These are phyloP conservation scores for Ischnura elegans DNA, from an alignment of 2,888 invertebrate species.

Conservation along the genomic window DNA sequence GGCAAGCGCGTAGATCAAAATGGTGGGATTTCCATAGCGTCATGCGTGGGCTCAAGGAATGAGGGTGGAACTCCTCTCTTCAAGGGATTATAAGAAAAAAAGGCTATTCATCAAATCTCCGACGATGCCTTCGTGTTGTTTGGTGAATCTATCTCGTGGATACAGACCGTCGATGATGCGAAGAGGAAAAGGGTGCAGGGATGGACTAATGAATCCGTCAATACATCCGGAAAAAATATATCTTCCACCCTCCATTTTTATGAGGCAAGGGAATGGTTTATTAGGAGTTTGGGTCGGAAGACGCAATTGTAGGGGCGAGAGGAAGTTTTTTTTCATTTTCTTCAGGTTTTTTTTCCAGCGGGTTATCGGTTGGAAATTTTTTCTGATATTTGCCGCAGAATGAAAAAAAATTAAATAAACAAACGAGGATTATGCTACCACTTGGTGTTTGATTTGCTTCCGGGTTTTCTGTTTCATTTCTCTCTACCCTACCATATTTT, in stretches of 20 bases:
- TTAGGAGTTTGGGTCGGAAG: background rate
- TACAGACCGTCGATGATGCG: background rate
- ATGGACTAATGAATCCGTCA: slow-evolving; percentile 55
- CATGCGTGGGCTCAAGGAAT: background rate
- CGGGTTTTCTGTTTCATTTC: background rate
- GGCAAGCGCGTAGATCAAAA: no score
- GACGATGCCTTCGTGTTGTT: slow-evolving; percentile 54
- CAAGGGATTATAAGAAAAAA: no score
- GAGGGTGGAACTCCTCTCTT: no score
- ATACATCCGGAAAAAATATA: slow-evolving; percentile 27
- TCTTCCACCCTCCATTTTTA: background rate
- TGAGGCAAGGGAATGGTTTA: background rate
- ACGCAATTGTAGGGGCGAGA: no score
- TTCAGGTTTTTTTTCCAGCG: no score
- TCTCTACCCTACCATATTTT: background rate
- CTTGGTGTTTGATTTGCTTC: slow-evolving; percentile 16
- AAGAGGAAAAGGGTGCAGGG: background rate
- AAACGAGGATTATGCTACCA: background rate
- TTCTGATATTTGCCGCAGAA: background rate
- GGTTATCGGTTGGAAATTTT: background rate
- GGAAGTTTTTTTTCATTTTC: no score
- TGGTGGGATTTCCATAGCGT: no score
- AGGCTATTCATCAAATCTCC: slow-evolving; percentile 62
- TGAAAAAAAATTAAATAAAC: background rate
- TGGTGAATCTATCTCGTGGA: slow-evolving; percentile 56